These are phyloP conservation scores for Anabacerthia variegaticeps DNA, from an alignment of 2,797 vertebrate species.

Conservation along the genomic window DNA sequence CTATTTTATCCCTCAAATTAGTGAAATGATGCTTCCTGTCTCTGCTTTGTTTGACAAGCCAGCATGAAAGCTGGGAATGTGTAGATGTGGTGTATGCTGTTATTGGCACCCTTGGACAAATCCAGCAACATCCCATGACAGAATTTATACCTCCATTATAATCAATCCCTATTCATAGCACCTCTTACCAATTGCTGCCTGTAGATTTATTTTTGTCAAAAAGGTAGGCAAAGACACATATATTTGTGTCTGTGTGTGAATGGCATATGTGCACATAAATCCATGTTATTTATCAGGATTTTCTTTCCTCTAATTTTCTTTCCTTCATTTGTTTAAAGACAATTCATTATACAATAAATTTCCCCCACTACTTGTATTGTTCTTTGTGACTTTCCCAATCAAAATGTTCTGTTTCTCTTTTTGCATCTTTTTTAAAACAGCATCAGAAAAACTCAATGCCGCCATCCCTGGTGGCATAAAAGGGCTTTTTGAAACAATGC, in stretches of 20 bases:
- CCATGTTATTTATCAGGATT: background rate
- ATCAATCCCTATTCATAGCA: background rate
- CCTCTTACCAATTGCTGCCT: background rate
- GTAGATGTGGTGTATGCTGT: background rate
- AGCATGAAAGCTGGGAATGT: background rate
- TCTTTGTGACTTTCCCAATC: background rate
- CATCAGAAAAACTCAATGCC: background rate
- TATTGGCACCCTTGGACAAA: background rate
- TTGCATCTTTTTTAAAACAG: background rate
- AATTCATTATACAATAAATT: background rate
- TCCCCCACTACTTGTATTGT: background rate
- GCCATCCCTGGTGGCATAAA: fast-evolving
- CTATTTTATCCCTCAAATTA: background rate
- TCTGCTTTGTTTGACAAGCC: background rate
- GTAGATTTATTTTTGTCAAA: background rate
- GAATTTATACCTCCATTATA: background rate
- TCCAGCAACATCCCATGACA: background rate
- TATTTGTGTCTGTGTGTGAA: background rate
- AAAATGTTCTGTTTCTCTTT: background rate
- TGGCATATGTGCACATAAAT: background rate
- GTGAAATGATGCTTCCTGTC: background rate
- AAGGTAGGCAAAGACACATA: background rate
- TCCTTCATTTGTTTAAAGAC: background rate
- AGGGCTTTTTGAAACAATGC: background rate
- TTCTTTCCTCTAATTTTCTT: background rate